These are phyloP conservation scores for Copidosoma aretas DNA, from an alignment of 2,888 invertebrate species.

Conservation along the genomic window DNA sequence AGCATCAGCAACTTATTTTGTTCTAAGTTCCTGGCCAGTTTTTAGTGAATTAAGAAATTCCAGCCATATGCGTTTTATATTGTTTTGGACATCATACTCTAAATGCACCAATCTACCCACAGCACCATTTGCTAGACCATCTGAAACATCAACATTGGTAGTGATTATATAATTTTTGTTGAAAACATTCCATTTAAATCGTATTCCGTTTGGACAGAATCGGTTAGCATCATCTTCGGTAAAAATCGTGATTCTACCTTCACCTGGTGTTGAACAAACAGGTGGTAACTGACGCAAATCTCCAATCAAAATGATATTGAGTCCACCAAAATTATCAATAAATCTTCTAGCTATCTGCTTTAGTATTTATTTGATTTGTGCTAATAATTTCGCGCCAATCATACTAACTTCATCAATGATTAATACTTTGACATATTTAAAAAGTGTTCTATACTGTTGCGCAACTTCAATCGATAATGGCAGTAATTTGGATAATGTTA, in stretches of 20 bases:
- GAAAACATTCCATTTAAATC: conserved; percentile 41
- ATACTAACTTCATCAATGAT: conserved; percentile 55
- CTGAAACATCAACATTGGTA: too few relatives aligned
- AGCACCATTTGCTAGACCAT: too few relatives aligned
- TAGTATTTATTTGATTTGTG: conserved; percentile 50
- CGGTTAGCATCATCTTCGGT: conserved; percentile 38
- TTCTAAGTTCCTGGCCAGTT: too few relatives aligned
- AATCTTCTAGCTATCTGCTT: conserved; percentile 54
- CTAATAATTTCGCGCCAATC: conserved; percentile 50
- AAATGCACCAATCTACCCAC: too few relatives aligned
- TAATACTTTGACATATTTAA: conserved; percentile 48
- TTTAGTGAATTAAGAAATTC: too few relatives aligned
- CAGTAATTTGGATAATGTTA: conserved; percentile 31
- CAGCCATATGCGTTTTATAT: too few relatives aligned
- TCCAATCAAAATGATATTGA: conserved; percentile 54
- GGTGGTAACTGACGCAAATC: conserved; percentile 58
- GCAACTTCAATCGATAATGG: conserved; percentile 5
- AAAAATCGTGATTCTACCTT: conserved; percentile 46
- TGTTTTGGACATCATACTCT: too few relatives aligned
- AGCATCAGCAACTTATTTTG: too few relatives aligned
- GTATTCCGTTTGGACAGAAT: conserved; percentile 45
- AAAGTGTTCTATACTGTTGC: conserved; percentile 44
- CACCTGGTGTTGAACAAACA: conserved; percentile 48
- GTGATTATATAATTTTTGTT: too few relatives aligned
- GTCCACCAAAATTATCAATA: conserved; percentile 51